Conservation (phyloP, 2,797 vertebrate species). For the Acanthurus tractus region DNA sequence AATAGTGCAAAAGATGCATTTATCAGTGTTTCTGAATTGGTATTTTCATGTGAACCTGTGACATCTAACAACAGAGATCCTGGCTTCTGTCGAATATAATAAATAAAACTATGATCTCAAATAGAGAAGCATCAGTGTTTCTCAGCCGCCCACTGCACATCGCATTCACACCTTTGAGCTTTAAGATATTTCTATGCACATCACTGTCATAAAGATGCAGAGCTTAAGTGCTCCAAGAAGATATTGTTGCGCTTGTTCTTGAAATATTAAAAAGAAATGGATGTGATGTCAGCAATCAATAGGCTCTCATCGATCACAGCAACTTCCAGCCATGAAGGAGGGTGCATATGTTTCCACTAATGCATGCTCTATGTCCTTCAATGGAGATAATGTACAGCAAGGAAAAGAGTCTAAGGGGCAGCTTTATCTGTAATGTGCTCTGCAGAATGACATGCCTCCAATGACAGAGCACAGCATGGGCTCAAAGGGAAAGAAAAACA, state of each 20-base stretch:
- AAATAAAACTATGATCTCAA: too few species aligned
- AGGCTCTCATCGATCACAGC: slow-evolving; percentile 8
- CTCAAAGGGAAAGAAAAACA: slow-evolving; percentile 24
- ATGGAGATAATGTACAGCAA: slow-evolving; percentile 40
- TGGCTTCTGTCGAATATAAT: too few species aligned
- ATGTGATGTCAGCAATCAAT: slow-evolving; percentile 43
- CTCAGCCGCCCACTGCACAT: slow-evolving; percentile 16
- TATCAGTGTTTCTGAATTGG: neutral
- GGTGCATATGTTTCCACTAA: slow-evolving; percentile 11
- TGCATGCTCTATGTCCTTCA: slow-evolving; percentile 12
- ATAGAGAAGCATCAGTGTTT: slow-evolving; percentile 5
- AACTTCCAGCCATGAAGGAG: slow-evolving; percentile 23
- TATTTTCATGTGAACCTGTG: neutral
- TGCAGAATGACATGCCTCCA: slow-evolving; percentile 44
- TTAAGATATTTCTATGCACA: slow-evolving; percentile 24
- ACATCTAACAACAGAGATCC: neutral
- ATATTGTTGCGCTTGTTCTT: slow-evolving; percentile 14
- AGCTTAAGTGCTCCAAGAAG: slow-evolving; percentile 6
- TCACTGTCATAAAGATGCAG: slow-evolving; percentile 26
- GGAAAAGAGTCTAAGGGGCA: slow-evolving; percentile 21
- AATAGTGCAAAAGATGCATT: neutral
- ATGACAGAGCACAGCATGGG: slow-evolving; percentile 50
- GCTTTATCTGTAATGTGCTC: slow-evolving; percentile 47
- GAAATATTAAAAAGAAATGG: slow-evolving; percentile 39
- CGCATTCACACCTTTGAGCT: slow-evolving; percentile 10